Conservation (phyloP, 2,797 vertebrate genomes). For the Caiman crocodilus region DNA sequence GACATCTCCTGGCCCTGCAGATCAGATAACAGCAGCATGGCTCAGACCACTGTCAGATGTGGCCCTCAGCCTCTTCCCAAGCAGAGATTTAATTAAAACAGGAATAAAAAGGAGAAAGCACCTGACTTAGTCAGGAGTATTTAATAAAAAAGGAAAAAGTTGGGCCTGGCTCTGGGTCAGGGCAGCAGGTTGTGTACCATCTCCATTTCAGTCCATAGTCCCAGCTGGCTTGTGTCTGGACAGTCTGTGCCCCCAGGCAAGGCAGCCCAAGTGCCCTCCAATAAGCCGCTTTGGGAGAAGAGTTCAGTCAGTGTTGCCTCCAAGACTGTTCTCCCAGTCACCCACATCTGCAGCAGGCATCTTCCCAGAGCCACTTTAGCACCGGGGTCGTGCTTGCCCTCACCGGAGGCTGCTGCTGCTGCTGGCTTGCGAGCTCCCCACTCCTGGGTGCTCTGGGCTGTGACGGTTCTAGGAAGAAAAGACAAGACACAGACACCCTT, state of each 20-base stretch:
- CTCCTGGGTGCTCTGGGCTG: slow-evolving; percentile 94
- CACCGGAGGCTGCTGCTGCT: slow-evolving; percentile 94
- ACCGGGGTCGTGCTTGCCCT: background rate
- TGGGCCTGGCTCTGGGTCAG: background rate
- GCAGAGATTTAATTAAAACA: slow-evolving; percentile 57
- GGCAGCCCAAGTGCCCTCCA: background rate
- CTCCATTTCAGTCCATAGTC: background rate
- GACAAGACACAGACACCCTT: background rate
- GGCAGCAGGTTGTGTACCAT: background rate
- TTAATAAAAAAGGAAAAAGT: slow-evolving; percentile 25
- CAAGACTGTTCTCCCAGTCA: background rate
- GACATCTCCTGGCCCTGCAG: too few species aligned
- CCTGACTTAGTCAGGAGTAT: background rate
- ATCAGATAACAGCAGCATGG: background rate
- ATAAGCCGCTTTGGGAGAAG: background rate
- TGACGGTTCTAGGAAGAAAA: slow-evolving; percentile 89
- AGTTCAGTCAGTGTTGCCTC: background rate
- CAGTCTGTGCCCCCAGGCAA: background rate
- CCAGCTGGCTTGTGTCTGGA: background rate
- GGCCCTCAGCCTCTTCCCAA: slow-evolving; percentile 11
- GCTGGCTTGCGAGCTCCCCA: slow-evolving; percentile 94
- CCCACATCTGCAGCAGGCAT: background rate
- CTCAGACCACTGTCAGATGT: background rate
- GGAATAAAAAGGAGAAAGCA: slow-evolving; percentile 29
- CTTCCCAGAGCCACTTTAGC: background rate